Evolutionary conservation across 1,140 invertebrate genomes (phyloP).

Genomic region (Bombus picipes): DNA sequence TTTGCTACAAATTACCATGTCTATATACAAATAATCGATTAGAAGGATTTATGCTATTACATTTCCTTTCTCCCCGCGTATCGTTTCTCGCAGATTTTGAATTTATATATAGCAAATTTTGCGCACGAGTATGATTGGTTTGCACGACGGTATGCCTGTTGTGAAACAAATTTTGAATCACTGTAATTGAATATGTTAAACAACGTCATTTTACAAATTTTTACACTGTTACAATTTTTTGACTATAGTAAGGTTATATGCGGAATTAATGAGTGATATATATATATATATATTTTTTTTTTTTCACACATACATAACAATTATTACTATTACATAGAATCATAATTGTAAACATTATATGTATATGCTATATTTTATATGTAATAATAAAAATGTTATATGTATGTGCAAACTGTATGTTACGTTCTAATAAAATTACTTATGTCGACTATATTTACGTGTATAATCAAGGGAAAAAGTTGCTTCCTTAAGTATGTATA

Average conservation of each 20-base stretch:
- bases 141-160: background rate
- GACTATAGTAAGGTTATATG: background rate
- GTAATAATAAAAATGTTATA: too few species aligned
- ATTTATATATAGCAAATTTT: conserved; percentile 27
- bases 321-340: too few species aligned
- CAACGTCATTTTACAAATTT: background rate
- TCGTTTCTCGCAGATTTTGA: conserved; percentile 14
- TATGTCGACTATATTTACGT: background rate
- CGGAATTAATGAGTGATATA: too few species aligned
- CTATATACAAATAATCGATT: background rate
- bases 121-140: conserved; percentile 22
- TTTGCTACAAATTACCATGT: background rate
- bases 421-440: background rate
- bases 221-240: background rate
- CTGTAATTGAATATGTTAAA: background rate
- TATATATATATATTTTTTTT: too few species aligned
- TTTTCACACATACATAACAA: background rate
- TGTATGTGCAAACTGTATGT: background rate
- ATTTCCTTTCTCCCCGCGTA: background rate
- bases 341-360: background rate
- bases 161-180: conserved; percentile 23
- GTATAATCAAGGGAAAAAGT: background rate
- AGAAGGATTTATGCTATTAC: background rate
- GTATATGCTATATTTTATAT: background rate
- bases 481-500: background rate